Percentiles rank a stretch among this genome's conserved stretches.
Conservation (phyloP, 2,797 vertebrate genomes). For the Florisuga fusca region DNA sequence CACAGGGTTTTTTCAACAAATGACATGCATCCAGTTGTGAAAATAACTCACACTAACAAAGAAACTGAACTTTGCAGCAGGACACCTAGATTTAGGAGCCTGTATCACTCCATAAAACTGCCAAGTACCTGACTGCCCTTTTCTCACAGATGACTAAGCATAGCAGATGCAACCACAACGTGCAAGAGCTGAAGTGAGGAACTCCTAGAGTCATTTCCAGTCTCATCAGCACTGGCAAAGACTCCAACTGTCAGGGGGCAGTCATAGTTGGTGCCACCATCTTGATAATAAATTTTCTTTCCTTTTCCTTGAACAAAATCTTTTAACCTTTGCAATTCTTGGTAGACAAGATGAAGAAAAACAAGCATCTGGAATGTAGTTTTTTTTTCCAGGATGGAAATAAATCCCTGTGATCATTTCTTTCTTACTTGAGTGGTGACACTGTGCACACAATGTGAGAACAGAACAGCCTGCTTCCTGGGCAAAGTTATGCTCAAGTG, state of each 20-base stretch:
- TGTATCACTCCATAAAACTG: background rate
- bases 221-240: background rate
- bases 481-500: background rate
- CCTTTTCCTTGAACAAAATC: background rate
- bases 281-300: background rate
- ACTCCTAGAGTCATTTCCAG: background rate
- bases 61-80: background rate
- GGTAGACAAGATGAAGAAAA: background rate
- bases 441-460: background rate
- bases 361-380: fast-evolving
- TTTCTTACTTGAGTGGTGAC: background rate
- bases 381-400: background rate
- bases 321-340: background rate
- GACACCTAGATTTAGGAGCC: background rate
- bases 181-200: background rate
- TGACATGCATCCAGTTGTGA: background rate
- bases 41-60: background rate
- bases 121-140: background rate
- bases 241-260: background rate
- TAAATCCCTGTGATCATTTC: background rate
- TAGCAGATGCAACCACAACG: background rate
- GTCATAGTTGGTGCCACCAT: background rate
- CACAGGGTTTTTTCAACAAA: background rate
- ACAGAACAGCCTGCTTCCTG: background rate
- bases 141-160: background rate